Evolutionary conservation across 2,113 vertebrate genomes (phyloP).

Genomic region (Typhlomys cinereus): DNA sequence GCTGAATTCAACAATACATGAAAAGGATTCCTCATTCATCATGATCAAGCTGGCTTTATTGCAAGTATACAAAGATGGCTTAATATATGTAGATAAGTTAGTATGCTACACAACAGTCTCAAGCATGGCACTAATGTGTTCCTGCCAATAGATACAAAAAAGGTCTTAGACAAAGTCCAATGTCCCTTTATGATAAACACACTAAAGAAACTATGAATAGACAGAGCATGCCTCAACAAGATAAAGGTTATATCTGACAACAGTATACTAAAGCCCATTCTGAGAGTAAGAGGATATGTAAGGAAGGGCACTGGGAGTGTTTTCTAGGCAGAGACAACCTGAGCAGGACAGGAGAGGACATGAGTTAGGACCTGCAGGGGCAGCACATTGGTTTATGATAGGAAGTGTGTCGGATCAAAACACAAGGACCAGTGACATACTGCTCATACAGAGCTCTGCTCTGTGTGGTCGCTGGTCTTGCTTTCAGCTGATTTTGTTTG

Average conservation of each 20-base stretch:
- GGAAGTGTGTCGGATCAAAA: neutral
- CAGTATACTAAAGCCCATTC: neutral
- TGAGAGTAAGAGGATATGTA: neutral
- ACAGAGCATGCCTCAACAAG: neutral
- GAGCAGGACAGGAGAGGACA: neutral
- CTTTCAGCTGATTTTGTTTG: slow-evolving; percentile 4
- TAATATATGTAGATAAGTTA: neutral
- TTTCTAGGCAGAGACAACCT: neutral
- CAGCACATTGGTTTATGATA: neutral
- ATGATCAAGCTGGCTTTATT: neutral
- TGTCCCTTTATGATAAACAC: neutral
- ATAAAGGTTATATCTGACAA: neutral
- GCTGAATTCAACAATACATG: neutral
- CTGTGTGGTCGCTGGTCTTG: neutral
- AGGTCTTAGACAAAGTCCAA: neutral
- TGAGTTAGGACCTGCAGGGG: neutral
- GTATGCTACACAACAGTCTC: too few species aligned
- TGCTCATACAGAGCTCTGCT: neutral
- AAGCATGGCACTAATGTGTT: neutral
- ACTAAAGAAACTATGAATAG: neutral
- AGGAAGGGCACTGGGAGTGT: neutral
- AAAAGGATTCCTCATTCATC: neutral
- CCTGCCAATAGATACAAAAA: neutral
- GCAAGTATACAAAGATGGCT: neutral
- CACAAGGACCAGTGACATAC: neutral